These are phyloP conservation scores for Nannobrachium achirus DNA, from an alignment of 2,113 vertebrate genomes.

Conservation along the genomic window DNA sequence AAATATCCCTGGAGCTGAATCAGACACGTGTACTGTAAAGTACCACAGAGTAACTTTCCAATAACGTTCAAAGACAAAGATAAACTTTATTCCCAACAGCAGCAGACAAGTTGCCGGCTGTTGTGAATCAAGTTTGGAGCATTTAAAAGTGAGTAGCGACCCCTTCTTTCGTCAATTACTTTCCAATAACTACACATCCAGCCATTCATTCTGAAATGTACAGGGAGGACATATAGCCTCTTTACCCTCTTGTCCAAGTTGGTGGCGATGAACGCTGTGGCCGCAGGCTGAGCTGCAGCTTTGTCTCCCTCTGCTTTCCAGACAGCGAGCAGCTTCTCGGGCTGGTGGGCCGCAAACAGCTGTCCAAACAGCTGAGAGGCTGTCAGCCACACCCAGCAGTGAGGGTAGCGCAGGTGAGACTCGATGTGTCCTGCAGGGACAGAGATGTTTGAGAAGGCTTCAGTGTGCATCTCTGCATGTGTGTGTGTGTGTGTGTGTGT, in stretches of 20 bases:
- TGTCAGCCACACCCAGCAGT: conserved; percentile 96
- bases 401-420: conserved; percentile 89
- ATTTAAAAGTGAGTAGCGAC: no score
- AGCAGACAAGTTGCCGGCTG: background rate
- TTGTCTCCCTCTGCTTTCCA: conserved; percentile 71
- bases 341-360: conserved; percentile 88
- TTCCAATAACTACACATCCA: no score
- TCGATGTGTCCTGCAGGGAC: conserved; percentile 83
- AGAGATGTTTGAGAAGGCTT: no score
- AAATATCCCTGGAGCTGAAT: no score
- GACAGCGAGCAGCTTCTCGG: conserved; percentile 84
- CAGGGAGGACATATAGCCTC: background rate
- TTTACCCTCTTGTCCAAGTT: conserved; percentile 87
- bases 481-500: no score
- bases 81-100: no score
- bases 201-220: background rate
- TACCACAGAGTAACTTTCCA: no score
- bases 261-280: conserved; percentile 78
- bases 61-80: no score
- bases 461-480: no score
- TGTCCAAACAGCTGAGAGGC: conserved; percentile 93
- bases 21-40: no score
- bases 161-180: no score
- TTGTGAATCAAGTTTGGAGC: background rate
- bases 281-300: conserved; percentile 39